Base-by-base conservation (phyloP, 2,888 invertebrate genomes). In the Drosophila prostipennis region DNA sequence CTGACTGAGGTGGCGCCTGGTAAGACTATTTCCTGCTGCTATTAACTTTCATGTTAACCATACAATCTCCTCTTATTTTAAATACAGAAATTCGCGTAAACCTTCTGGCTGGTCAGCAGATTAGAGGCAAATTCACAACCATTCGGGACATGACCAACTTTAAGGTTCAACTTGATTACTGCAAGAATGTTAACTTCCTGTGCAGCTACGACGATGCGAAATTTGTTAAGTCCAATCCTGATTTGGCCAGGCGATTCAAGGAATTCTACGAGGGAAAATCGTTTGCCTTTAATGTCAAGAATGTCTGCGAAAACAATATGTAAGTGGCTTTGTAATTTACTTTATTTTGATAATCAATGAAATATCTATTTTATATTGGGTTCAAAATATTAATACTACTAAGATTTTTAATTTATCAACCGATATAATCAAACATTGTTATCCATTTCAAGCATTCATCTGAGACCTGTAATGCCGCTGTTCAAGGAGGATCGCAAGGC, bases 381-480 rank as follows among this genome's bases (percentile, higher is more conserved):
- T 19, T 19, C 3, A 19, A 19, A 19, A 19, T 3, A 19, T 19
- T 19, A 19, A 19, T 3, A 19, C 19, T 19, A 19, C 19, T 19
- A 19, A 19, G 2, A 19, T 19, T 19, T 19, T 19, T 19, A 19
- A 19, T 19, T 19, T 19, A 19, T 19, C 19, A 19, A 19, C 19
- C 19, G 19, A 19, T 19, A 2, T 3, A 19, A 19, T 2, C 19
- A 3, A 19, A 19, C 3, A 3, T 19, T 3, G 19, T 19, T 19
- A 19, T 26, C 26, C 26, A 29, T 23, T 16, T 29, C 5, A n/a
- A 96, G 96, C 70, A 91, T 96, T 72, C 92, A 94, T 59, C 93
- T 96, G 59, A 94, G 95, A 3, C 91, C 96, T 3, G 95, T 95
- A 84, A 87, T 92, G 83, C 90, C 91, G 36, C 68, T 92, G 19